A percentile compares a stretch with the other conserved stretches of the same genome.
phyloP scores from a whole-genome alignment of 2,113 vertebrate genomes.

The Engystomops pustulosus region DNA sequence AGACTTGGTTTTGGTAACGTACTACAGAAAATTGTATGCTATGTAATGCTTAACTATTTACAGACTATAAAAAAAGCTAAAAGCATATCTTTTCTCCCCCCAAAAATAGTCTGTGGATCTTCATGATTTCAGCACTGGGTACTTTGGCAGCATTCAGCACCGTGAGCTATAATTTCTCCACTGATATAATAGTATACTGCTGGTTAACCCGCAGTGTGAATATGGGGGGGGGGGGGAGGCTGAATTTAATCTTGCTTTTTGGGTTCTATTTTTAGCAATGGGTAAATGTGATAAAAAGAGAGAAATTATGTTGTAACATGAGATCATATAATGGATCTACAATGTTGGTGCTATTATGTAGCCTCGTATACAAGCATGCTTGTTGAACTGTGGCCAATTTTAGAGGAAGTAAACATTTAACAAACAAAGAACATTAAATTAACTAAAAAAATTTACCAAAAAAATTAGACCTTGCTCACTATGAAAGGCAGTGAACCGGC shows the following conservation, averaged over 20 bases:
- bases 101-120: not conserved
- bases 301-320: not conserved
- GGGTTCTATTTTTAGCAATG: slow-evolving; percentile 5
- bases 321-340: too few species aligned
- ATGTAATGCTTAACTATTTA: not conserved
- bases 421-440: too few species aligned
- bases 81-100: not conserved
- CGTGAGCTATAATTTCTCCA: slow-evolving; percentile 31
- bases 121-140: not conserved
- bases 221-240: too few species aligned
- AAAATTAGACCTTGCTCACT: too few species aligned
- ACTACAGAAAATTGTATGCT: too few species aligned
- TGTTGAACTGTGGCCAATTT: not conserved
- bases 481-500: too few species aligned
- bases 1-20: too few species aligned
- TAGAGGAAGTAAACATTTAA: not conserved
- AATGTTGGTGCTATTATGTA: not conserved
- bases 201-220: slow-evolving; percentile 14
- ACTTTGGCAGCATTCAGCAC: not conserved
- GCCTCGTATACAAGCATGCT: not conserved
- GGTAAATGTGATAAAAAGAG: not conserved
- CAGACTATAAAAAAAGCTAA: not conserved
- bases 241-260: not conserved
- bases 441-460: too few species aligned
- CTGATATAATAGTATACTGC: slow-evolving; percentile 21